Evolutionary conservation across 2,113 vertebrate genomes (phyloP), one percentile per base, ranked within the genome.

Genomic region (Rhegmatorhina hoffmannsi): DNA sequence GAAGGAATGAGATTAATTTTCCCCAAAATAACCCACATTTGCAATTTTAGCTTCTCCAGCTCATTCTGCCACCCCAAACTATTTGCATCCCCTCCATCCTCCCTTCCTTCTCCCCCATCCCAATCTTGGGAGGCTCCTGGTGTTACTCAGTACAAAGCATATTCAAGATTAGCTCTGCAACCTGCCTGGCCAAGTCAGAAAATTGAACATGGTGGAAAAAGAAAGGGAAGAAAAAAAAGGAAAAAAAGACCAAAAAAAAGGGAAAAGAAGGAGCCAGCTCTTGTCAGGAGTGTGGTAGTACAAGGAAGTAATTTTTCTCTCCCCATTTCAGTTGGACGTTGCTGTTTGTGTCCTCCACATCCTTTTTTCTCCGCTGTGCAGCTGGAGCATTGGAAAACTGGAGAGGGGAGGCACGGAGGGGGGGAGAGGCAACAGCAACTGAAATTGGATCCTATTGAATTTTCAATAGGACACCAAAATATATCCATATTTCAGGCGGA

Each of bases 381-480:
- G 97, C 98, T 97, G 97, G 78, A 94, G 94, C 95, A 80, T 44
- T n/a, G 26, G 92, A 60, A 94, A 91, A 97, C 36, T 81, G 93
- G 92, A 95, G 93, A 95, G 88, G 69, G 90, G 89, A 95, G 92
- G 86, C 80, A 74, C 9, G 20, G 56, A 31, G 38, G 56, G 43
- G 46, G 60, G 78, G 13, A 83, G 78, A 89, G 80, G 89, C 69
- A 80, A 88, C 12, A 72, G 89, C 95, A 82, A 94, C 49, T 97
- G 97, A 96, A 97, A 97, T 95, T 53, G 92, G 97, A 96, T 95
- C 92, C 95, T 97, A 96, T 92, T 97, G 97, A 96, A 96, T 97
- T 97, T 84, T 96, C 95, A 94, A 87, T 88, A 90, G 96, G 96
- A 91, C 60, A 93, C 92, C 63, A 87, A 97, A 98, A 97, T 92